These are phyloP conservation scores for Gonioctena quinquepunctata DNA, from an alignment of 1,140 invertebrate species.

Conservation along the genomic window DNA sequence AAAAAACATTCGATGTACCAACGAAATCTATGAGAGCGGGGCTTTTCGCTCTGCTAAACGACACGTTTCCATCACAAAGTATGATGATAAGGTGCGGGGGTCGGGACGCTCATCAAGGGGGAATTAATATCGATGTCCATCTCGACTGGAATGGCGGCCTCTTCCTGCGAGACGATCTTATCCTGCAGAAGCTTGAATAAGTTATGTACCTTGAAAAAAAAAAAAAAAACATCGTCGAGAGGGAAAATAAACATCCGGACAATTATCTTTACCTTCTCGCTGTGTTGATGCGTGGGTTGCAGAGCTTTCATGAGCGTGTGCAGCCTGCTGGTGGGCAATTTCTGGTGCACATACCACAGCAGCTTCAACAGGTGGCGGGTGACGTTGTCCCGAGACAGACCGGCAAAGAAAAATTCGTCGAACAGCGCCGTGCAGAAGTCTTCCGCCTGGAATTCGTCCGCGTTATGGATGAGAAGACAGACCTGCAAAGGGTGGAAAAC, in stretches of 20 bases:
- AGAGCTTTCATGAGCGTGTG: conserved; percentile 86
- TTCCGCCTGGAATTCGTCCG: conserved; percentile 90
- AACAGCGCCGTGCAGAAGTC: conserved; percentile 95
- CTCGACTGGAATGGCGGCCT: conserved; percentile 61
- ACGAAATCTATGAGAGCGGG: too few species aligned
- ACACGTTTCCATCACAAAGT: conserved; percentile 46
- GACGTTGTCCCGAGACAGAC: conserved; percentile 86
- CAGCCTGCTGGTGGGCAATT: conserved; percentile 77
- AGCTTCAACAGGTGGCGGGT: conserved; percentile 91
- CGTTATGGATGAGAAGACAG: conserved; percentile 83
- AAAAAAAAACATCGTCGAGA: too few species aligned
- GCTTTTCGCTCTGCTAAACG: too few species aligned
- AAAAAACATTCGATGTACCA: too few species aligned
- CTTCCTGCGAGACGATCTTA: conserved; percentile 75
- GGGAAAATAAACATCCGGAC: too few species aligned
- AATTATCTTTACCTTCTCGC: too few species aligned
- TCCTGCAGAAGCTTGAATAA: conserved; percentile 78
- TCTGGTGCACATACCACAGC: conserved; percentile 89
- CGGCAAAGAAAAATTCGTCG: conserved; percentile 94
- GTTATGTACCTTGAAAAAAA: too few species aligned
- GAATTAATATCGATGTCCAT: conserved; percentile 79
- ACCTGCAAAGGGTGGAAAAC: conserved; percentile 60
- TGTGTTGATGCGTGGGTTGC: conserved; percentile 82
- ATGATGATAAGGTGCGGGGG: conserved; percentile 72
- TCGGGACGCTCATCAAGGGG: conserved; percentile 83